Evolutionary conservation across 2,888 invertebrate genomes (phyloP), one percentile per base, ranked within the genome.

Genomic region (Phasia obesa): DNA sequence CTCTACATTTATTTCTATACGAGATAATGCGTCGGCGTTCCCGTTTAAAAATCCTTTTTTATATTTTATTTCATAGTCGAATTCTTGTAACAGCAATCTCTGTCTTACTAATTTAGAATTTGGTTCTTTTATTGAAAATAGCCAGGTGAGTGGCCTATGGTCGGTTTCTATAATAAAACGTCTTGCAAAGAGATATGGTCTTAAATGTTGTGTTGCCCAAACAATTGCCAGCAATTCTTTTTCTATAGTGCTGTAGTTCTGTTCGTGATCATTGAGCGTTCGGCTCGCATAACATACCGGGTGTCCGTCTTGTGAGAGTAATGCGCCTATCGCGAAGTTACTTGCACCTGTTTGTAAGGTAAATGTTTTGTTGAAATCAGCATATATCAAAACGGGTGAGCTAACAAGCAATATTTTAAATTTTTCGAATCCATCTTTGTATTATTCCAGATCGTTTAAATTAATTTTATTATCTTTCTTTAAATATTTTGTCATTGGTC

Each of bases 191-290:
- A 84, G 27, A 21, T 81, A 84, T 17, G 77, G 77, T 35, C 80
- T 15, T 9, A 84, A 84, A 25, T 77, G 65, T 23, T 77, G 62
- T 7, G 69, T 73, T 0, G 62, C 76, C 77, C 73, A 81, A 15
- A 81, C 65, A 44, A 81, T 21, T 7, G 86, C 53, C 0, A 87
- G 35, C 13, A 51, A 38, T 80, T n/a, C n/a, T 89, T 86, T 87
- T 73, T 67, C 76, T 42, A 42, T 51, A 9, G 25, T 60, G 19
- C 59, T 62, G 51, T 49, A 74, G 17, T 53, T 88, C 13, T 21
- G 23, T 74, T 88, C 87, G 0, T 35, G 35, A 31, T 35, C 13
- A 35, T 57, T 57, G 35, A 27, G 27, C 6, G 27, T 27, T 27
- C 27, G 27, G 6, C 27, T 27, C 27, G 27, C 27, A 6, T 27